Base-by-base conservation (phyloP, 1,140 invertebrate species). In the Caerostris darwini region DNA sequence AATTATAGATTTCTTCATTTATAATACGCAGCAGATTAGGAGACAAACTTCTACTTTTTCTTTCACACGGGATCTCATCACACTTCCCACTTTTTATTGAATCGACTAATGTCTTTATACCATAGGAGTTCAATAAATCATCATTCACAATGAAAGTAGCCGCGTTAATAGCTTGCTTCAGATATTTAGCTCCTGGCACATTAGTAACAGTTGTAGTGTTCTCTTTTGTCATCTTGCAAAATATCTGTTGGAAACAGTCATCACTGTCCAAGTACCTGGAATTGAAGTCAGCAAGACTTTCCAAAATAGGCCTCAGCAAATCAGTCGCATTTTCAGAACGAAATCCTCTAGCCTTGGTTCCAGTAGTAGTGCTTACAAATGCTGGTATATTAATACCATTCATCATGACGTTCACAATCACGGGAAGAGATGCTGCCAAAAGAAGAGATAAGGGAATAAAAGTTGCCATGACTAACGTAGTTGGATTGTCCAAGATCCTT, bases 401-500 rank as follows among this genome's bases (percentile, higher is more conserved):
- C 85, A 88, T 93, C 92, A 93, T 93, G 8, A 93, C 85, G 12
- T 93, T 93, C 56, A 88, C 58, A 53, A 93, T 59, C 7, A 93
- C 53, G n/a, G 92, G 92, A 8, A 93, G 17, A 54, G 92, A 53
- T 14, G 92, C 92, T 53, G 92, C 92, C 3, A 93, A 19, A 12
- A 93, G 64, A 3, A 93, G 85, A 3, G 92, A 93, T n/a, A 93
- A 50, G 53, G 92, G 92, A 53, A 93, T 93, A 57, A 93, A 93
- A 0, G 92, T 93, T 3, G 85, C 85, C 92, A 93, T 93, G 19
- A 93, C 92, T 8, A 93, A 56, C 14, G 92, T 89, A 10, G 92
- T 88, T 10, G 92, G 92, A 88, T 93, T 93, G 34, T 93, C 92
- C 53, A 93, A 53, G 12, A 93, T 93, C 19, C 86, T 87, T 50